A percentile compares a stretch with the other conserved stretches of the same genome.
These are phyloP conservation scores for Lycia hirtaria DNA, from an alignment of 2,888 invertebrate genomes.

Conservation along the genomic window DNA sequence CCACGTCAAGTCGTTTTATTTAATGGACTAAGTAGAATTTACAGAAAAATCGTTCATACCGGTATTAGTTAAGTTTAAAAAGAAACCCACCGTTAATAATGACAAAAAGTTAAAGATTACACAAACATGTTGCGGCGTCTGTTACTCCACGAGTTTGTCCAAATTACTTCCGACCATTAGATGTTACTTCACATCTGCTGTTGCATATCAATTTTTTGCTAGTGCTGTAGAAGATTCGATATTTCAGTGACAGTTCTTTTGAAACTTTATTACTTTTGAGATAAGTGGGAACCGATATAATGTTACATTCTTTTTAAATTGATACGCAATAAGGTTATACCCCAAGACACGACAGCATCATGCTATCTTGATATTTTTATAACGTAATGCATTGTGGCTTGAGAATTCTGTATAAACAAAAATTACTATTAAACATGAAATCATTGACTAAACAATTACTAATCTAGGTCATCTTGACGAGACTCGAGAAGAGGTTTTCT, in stretches of 20 bases:
- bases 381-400: too few relatives aligned
- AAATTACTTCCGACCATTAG: slow-evolving; percentile 29
- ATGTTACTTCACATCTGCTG: slow-evolving; percentile 19
- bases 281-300: too few relatives aligned
- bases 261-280: background rate
- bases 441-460: too few relatives aligned
- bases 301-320: too few relatives aligned
- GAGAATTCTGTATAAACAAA: too few relatives aligned
- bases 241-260: background rate
- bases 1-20: background rate
- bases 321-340: too few relatives aligned
- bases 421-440: too few relatives aligned
- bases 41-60: background rate
- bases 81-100: slow-evolving; percentile 9
- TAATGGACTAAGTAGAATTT: background rate
- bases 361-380: too few relatives aligned
- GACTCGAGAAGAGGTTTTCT: too few relatives aligned
- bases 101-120: slow-evolving; percentile 27
- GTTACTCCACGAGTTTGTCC: slow-evolving; percentile 21
- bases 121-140: slow-evolving; percentile 21
- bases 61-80: slow-evolving; percentile 3
- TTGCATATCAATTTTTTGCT: slow-evolving; percentile 16
- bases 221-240: background rate
- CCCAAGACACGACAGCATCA: too few relatives aligned
- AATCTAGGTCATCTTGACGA: too few relatives aligned